A percentile compares a stretch with the other conserved stretches of the same genome.
Conservation (phyloP, 2,888 invertebrate genomes). For the Ophion obscuratus region DNA sequence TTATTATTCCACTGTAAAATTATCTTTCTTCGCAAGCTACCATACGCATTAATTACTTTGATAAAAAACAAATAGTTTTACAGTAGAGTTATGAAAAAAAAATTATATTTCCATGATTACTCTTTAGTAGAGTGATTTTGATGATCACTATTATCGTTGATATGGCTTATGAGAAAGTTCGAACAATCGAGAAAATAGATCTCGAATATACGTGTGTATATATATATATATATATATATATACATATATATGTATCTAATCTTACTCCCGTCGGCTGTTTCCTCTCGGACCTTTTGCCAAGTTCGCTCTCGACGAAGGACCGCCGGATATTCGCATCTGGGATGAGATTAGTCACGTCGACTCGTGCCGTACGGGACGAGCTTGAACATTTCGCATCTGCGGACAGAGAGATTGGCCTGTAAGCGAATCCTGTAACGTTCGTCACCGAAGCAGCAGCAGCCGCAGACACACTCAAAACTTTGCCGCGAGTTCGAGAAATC, state of each 20-base stretch:
- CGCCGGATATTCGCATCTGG: constrained; percentile 73
- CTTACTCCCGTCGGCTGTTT: constrained; percentile 29
- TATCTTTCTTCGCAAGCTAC: too few relatives aligned
- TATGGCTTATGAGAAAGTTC: too few relatives aligned
- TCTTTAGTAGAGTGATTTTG: too few relatives aligned
- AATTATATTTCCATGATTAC: too few relatives aligned
- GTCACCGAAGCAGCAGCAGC: constrained; percentile 11
- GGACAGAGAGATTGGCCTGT: constrained; percentile 79
- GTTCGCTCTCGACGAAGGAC: constrained; percentile 71
- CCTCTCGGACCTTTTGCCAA: constrained; percentile 73
- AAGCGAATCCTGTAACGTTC: constrained; percentile 75
- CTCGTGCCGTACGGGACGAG: constrained; percentile 65
- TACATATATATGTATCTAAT: too few relatives aligned
- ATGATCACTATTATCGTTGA: too few relatives aligned
- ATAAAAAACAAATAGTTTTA: too few relatives aligned
- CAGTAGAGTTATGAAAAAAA: too few relatives aligned
- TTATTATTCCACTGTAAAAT: too few relatives aligned
- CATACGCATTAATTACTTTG: too few relatives aligned
- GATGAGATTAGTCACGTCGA: constrained; percentile 77
- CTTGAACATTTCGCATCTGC: constrained; percentile 69
- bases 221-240: not conserved
- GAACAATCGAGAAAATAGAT: constrained; percentile 11
- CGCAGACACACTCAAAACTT: constrained; percentile 2
- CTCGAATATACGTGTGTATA: constrained; percentile 23
- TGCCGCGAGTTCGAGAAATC: not conserved